These are phyloP conservation scores for Myanophis thanlyinensis DNA, from an alignment of 2,113 vertebrate genomes.

Conservation along the genomic window DNA sequence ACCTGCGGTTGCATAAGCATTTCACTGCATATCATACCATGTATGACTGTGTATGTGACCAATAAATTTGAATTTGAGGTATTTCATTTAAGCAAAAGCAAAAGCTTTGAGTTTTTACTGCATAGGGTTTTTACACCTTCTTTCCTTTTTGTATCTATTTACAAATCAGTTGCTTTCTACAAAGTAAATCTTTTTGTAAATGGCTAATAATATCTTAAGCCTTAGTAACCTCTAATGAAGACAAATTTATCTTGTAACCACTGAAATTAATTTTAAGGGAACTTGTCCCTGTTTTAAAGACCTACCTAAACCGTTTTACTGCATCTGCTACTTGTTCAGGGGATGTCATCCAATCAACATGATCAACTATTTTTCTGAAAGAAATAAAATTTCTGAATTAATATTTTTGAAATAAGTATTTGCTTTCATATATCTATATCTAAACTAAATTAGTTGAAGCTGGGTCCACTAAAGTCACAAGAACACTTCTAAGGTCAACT, in stretches of 20 bases:
- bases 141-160: background rate
- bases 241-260: background rate
- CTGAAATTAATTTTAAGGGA: background rate
- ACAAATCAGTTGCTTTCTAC: background rate
- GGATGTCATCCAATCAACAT: constrained; percentile 96
- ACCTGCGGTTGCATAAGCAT: no score
- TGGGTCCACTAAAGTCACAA: background rate
- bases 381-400: constrained; percentile 22
- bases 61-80: no score
- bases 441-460: background rate
- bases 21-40: no score
- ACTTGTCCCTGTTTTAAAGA: background rate
- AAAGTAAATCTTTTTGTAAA: background rate
- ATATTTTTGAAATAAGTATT: background rate
- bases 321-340: constrained; percentile 98
- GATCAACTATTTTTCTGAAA: constrained; percentile 97
- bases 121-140: background rate
- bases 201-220: background rate
- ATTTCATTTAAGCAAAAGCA: background rate
- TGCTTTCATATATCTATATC: background rate
- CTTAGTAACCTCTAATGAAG: background rate
- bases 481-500: background rate
- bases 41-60: no score
- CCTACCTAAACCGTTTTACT: constrained; percentile 95
- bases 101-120: background rate